phyloP scores from a whole-genome alignment of 2,888 invertebrate genomes.

The Eremobia ochroleuca region DNA sequence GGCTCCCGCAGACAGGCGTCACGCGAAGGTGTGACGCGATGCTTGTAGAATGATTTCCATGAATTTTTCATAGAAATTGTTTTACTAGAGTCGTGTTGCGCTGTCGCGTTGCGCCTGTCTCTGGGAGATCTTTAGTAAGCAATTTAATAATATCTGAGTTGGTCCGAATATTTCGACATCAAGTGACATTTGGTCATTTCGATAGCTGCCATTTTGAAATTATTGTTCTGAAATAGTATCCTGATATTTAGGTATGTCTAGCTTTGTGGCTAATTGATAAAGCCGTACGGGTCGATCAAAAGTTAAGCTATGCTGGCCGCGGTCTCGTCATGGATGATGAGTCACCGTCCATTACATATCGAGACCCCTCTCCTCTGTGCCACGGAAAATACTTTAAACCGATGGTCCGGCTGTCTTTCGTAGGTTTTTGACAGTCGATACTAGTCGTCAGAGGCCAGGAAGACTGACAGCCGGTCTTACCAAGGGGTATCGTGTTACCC shows the following conservation, averaged over 20 bases:
- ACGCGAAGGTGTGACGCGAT: too few relatives aligned
- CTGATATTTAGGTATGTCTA: neutral
- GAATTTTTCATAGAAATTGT: too few relatives aligned
- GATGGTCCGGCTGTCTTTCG: neutral
- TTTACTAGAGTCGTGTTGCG: too few relatives aligned
- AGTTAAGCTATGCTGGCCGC: neutral
- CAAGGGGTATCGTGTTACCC: neutral
- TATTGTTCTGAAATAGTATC: neutral
- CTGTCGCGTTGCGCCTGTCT: too few relatives aligned
- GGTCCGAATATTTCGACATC: conserved; percentile 26
- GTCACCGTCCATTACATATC: neutral
- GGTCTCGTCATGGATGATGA: neutral
- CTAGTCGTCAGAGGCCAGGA: neutral
- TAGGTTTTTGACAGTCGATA: neutral
- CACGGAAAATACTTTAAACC: neutral
- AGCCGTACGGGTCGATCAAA: neutral
- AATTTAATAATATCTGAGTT: neutral
- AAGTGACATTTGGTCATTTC: conserved; percentile 7
- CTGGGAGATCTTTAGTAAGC: too few relatives aligned
- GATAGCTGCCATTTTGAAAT: conserved; percentile 15
- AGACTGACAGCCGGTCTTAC: neutral
- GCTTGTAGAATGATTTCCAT: too few relatives aligned
- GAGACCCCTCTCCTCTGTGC: neutral
- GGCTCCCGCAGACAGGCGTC: too few relatives aligned
- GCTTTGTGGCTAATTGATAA: neutral